Evolutionary conservation across 2,888 invertebrate species (phyloP).

Genomic region (Creontiades dilutus): DNA sequence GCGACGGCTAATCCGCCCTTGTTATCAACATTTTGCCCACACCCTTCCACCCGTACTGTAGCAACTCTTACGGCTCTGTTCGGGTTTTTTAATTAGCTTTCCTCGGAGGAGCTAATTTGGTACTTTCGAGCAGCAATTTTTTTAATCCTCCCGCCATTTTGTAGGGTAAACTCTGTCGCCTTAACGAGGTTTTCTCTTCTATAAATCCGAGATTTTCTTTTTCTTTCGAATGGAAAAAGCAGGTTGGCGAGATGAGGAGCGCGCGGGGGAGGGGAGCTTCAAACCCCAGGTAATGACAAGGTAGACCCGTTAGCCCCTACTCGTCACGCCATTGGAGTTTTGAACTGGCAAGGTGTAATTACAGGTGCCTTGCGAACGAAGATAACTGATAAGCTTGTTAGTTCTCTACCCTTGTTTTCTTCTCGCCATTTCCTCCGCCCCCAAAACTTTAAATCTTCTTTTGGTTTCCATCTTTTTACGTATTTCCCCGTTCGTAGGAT

Average conservation of each 20-base stretch:
- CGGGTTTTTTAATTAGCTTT: neutral
- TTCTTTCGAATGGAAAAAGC: neutral
- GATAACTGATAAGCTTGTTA: constrained; percentile 35
- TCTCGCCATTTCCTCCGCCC: neutral
- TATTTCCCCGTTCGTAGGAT: neutral
- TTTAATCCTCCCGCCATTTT: neutral
- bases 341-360: constrained; percentile 31
- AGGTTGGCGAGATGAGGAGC: no score
- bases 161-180: neutral
- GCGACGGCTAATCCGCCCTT: constrained; percentile 1
- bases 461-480: neutral
- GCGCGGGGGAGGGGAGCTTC: neutral
- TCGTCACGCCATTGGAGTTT: constrained; percentile 31
- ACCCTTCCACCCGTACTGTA: neutral
- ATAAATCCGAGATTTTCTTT: constrained; percentile 15
- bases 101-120: neutral
- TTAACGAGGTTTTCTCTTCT: neutral
- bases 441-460: neutral
- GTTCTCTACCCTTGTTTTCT: constrained; percentile 20
- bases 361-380: constrained; percentile 26
- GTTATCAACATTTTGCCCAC: neutral
- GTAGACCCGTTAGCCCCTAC: neutral
- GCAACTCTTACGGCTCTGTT: neutral
- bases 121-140: neutral
- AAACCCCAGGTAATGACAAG: constrained; percentile 25